A percentile compares a stretch with the other conserved stretches of the same genome.
These are phyloP conservation scores for Galbula dea DNA, from an alignment of 2,113 vertebrate species.

Conservation along the genomic window DNA sequence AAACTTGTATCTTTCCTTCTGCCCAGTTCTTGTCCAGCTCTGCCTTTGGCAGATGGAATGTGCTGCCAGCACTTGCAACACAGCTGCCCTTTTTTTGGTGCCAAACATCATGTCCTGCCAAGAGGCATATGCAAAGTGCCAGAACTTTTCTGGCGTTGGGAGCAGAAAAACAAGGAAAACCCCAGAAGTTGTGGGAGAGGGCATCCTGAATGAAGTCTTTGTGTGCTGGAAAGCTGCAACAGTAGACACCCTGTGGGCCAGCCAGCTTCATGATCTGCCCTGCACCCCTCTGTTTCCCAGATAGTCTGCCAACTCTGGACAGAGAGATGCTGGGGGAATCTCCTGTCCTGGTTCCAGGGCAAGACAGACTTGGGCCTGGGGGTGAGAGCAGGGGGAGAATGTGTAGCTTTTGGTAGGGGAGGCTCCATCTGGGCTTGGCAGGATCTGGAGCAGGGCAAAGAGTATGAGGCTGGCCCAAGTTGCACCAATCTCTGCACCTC, in stretches of 20 bases:
- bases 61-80: no score
- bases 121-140: neutral
- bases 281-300: neutral
- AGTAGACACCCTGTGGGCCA: neutral
- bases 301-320: neutral
- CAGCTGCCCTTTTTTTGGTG: no score
- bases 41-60: neutral
- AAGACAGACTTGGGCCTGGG: neutral
- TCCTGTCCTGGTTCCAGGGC: no score
- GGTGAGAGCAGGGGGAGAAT: fast-evolving
- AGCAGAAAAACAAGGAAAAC: neutral
- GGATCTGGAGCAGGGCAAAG: neutral
- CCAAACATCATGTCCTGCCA: neutral
- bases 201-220: neutral
- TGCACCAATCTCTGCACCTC: neutral
- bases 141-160: neutral
- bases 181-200: neutral
- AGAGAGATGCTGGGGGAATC: neutral
- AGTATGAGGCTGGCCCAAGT: neutral
- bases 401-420: neutral
- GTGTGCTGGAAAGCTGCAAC: neutral
- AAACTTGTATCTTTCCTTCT: fast-evolving
- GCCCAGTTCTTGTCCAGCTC: neutral
- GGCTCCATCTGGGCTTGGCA: neutral
- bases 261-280: neutral